Evolutionary conservation across 2,113 vertebrate genomes (phyloP), one percentile per base, ranked within the genome.

Genomic region (Hiodon alosoides): DNA sequence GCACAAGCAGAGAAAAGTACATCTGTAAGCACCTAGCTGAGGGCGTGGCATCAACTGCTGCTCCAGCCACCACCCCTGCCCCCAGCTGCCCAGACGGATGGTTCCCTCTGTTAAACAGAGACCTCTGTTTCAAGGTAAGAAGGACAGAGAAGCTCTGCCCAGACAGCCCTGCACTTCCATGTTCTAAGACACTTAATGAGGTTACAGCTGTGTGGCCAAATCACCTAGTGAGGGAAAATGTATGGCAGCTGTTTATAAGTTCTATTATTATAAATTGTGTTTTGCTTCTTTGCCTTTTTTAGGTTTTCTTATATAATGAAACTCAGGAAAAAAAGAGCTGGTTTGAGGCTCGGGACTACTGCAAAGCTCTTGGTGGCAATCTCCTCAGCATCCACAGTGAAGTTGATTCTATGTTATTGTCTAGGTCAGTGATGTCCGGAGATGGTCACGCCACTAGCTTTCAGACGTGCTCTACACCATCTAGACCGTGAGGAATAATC

Each of bases 11-110:
- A 61, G 91, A 92, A 73, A 98, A 96, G 75, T 98, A 94, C 84
- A 89, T 98, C 48, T 98, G 97, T 82, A 98, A 97, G 79, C 78
- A 91, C 5, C 90, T 89, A 89, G 95, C 94, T 59, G 91, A 94
- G 55, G 95, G 93, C 70, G 89, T 92, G 2, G 90, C 92, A 0
- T 60, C 80, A 17, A 95, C 97, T 3, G 90, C 92, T 2, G 60
- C 79, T 76, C 90, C 90, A 46, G 87, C 90, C 1, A 92, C 92
- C 50, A 92, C 91, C 46, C 83, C 85, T 0, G 5, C 70, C 31
- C 88, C 89, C 47, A 87, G 0, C 1, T 94, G 93, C 73, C 87
- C 89, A 17, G 69, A 71, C 7, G 54, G 11, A 9, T 71, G 97
- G 97, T 74, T 7, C 0, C 80, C 85, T 77, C 74, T 77, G 11